Evolutionary conservation across 2,888 invertebrate genomes (phyloP).

Genomic region (Lordiphosa andalusiaca): DNA sequence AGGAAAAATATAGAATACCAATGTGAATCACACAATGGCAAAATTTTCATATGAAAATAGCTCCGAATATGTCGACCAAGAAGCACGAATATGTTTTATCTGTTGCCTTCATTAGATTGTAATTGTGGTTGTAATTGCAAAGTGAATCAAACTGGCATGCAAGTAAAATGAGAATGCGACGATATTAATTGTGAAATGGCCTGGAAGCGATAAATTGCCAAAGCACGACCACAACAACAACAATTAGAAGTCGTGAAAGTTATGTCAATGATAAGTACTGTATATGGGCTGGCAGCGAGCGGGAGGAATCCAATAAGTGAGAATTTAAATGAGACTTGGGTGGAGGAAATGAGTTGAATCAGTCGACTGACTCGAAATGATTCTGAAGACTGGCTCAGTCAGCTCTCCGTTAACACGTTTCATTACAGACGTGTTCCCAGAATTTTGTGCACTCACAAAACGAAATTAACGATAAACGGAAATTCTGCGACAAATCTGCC

Average conservation of each 20-base stretch:
- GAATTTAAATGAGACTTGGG: no score
- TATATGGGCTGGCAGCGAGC: no score
- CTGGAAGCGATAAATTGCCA: conserved; percentile 43
- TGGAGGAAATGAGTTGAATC: no score
- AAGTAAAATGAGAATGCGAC: conserved; percentile 29
- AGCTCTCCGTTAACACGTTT: no score
- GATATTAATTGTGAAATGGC: conserved; percentile 52
- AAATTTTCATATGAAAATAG: conserved; percentile 16
- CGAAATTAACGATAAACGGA: conserved; percentile 39
- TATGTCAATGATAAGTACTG: neutral
- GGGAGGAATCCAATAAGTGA: no score
- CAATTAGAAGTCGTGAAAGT: conserved; percentile 46
- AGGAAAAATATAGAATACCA: conserved; percentile 10
- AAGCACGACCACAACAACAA: conserved; percentile 45
- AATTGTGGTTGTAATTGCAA: conserved; percentile 58
- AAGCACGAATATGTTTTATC: conserved; percentile 16
- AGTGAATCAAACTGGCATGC: conserved; percentile 27
- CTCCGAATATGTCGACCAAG: conserved; percentile 54
- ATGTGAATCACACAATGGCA: neutral
- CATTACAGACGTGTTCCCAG: no score
- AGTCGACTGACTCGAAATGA: no score
- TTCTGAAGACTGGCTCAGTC: no score
- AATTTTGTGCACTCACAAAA: no score
- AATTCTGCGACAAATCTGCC: conserved; percentile 15
- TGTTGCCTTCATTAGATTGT: conserved; percentile 39